Conservation (phyloP, 2,113 vertebrate species). For the Xenus cinereus region DNA sequence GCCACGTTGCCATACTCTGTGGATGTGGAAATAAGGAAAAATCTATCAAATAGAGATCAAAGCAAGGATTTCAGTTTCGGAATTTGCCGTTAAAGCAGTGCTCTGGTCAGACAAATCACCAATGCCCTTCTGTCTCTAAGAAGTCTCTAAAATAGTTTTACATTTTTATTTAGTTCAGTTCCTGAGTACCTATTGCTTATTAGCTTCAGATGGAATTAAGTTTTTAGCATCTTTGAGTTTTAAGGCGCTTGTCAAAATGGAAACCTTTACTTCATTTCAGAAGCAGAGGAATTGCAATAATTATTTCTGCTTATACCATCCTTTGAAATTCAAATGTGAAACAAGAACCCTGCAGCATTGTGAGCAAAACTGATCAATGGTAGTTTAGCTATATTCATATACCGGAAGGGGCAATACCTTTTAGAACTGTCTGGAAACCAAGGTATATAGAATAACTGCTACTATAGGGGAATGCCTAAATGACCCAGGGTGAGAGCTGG, state of each 20-base stretch:
- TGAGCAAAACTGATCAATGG: background rate
- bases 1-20: background rate
- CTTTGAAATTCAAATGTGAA: conserved; percentile 19
- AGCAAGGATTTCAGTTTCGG: background rate
- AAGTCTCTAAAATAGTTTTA: background rate
- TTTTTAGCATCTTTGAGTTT: background rate
- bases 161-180: background rate
- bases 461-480: background rate
- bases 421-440: background rate
- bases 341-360: background rate
- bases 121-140: background rate
- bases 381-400: background rate
- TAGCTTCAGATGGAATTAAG: background rate
- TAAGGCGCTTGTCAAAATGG: background rate
- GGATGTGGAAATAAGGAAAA: background rate
- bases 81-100: background rate
- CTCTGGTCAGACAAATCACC: background rate
- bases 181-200: background rate
- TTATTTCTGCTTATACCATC: background rate
- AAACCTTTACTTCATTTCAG: background rate
- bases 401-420: background rate
- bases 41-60: background rate
- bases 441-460: background rate
- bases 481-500: background rate
- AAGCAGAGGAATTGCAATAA: background rate